Evolutionary conservation across 2,113 vertebrate species (phyloP).

Genomic region (Myocastor coypus): DNA sequence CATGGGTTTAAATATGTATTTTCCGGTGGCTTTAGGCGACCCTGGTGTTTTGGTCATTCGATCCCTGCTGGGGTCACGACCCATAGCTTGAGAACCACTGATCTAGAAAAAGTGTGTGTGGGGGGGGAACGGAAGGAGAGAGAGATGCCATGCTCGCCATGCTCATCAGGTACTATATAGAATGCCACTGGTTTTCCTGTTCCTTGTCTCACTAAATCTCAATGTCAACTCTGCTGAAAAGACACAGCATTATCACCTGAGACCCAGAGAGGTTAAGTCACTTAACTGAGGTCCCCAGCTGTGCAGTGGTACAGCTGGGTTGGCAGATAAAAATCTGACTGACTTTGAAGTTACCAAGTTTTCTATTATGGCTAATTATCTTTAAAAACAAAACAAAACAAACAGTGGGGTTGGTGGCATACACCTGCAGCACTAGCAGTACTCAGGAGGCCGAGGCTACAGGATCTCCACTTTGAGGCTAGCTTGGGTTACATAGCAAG

Average conservation of each 20-base stretch:
- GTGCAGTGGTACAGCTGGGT: not conserved
- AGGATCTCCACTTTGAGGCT: not conserved
- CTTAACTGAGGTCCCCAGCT: conserved; percentile 1
- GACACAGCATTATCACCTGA: not conserved
- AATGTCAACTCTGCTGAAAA: not conserved
- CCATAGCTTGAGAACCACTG: no score
- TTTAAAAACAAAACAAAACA: no score
- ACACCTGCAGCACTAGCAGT: not conserved
- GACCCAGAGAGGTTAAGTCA: not conserved
- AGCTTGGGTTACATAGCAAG: not conserved
- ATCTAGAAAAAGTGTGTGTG: not conserved
- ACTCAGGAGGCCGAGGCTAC: not conserved
- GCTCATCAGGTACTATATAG: not conserved
- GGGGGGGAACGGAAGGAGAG: not conserved
- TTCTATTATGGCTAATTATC: not conserved
- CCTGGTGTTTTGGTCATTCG: no score
- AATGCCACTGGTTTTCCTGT: not conserved
- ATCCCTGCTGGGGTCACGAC: no score
- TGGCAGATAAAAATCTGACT: not conserved
- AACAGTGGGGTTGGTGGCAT: not conserved
- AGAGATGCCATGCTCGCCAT: not conserved
- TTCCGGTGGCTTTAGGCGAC: no score
- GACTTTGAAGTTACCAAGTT: not conserved
- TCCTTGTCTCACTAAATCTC: conserved; percentile 24
- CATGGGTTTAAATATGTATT: no score